Percentiles rank a stretch among this genome's conserved stretches.
Evolutionary conservation across 2,113 vertebrate genomes (phyloP).

Genomic region (Zosterops pallidus): DNA sequence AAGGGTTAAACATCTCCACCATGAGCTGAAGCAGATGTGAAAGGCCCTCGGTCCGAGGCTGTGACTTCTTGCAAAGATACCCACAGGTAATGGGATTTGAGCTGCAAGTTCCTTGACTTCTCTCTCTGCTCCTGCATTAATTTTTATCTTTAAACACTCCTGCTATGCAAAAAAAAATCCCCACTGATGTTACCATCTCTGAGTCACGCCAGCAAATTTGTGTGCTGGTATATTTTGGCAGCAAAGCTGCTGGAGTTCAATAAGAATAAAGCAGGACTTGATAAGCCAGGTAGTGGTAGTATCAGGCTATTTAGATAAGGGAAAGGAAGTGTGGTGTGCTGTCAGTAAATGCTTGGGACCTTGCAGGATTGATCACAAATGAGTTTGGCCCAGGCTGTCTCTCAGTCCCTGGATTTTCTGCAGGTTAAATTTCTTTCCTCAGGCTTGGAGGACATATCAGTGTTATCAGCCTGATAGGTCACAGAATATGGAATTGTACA

Average conservation of each 20-base stretch:
- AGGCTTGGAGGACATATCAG: background rate
- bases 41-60: background rate
- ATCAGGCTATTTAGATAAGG: constrained; percentile 1
- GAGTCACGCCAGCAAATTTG: background rate
- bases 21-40: background rate
- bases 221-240: background rate
- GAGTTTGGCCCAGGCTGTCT: background rate
- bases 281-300: background rate
- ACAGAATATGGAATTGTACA: background rate
- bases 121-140: background rate
- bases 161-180: background rate
- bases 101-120: background rate
- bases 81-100: background rate
- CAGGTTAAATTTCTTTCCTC: background rate
- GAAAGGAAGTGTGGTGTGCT: background rate
- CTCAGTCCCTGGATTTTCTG: background rate
- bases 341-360: background rate
- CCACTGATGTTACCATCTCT: background rate
- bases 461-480: background rate
- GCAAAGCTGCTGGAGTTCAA: background rate
- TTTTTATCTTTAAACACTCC: background rate
- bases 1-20: background rate
- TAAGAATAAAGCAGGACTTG: background rate
- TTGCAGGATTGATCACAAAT: background rate
- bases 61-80: background rate